These are phyloP conservation scores for Tragopan temminckii DNA, from an alignment of 2,797 vertebrate species.

Conservation along the genomic window DNA sequence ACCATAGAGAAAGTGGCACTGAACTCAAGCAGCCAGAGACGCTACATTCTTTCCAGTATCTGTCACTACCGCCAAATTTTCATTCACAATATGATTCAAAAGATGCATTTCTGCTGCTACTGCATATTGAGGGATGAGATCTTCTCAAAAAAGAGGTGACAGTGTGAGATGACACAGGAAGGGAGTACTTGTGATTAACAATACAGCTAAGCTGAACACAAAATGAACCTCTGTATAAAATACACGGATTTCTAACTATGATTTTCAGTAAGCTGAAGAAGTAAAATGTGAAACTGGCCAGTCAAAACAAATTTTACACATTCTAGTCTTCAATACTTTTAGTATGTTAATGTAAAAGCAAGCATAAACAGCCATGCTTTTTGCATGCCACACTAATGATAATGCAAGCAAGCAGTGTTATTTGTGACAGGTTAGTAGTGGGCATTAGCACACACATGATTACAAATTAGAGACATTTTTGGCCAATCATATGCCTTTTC, in stretches of 20 bases:
- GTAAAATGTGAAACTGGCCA: neutral
- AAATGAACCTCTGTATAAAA: too few species aligned
- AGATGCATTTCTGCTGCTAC: neutral
- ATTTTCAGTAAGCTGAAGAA: rapidly evolving
- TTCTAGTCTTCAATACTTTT: neutral
- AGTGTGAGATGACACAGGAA: neutral
- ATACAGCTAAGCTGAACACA: neutral
- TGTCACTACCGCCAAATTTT: neutral
- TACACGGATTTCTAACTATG: neutral
- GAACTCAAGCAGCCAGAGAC: neutral
- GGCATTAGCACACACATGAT: slow-evolving; percentile 79
- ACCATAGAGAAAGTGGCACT: neutral
- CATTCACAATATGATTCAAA: neutral
- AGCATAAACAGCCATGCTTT: slow-evolving; percentile 49
- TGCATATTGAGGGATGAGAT: neutral
- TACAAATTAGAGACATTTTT: slow-evolving; percentile 59
- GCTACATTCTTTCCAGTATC: rapidly evolving
- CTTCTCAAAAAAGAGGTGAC: neutral
- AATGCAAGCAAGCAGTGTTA: slow-evolving; percentile 78
- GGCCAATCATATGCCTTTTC: slow-evolving; percentile 89
- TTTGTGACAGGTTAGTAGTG: slow-evolving; percentile 76
- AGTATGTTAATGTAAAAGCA: slow-evolving; percentile 44
- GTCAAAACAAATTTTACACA: neutral
- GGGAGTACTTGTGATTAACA: neutral
- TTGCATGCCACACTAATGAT: slow-evolving; percentile 77